Percentiles rank a stretch among this genome's conserved stretches.
These are phyloP conservation scores for Rhinichthys klamathensis DNA, from an alignment of 2,113 vertebrate species.

Conservation along the genomic window DNA sequence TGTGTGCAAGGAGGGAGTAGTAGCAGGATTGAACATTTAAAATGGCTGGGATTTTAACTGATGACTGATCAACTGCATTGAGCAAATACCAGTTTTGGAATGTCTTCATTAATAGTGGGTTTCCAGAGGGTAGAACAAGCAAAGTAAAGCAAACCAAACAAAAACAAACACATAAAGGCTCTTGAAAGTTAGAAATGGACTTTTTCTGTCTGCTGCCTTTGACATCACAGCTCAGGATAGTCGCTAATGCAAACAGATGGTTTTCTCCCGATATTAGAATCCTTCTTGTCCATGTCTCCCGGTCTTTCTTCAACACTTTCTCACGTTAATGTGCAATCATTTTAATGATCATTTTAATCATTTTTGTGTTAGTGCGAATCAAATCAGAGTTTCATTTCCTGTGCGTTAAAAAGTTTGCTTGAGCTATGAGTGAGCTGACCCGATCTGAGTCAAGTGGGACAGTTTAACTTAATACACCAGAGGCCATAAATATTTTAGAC, in stretches of 20 bases:
- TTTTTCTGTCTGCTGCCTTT: background rate
- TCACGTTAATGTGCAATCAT: slow-evolving; percentile 23
- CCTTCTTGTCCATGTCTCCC: background rate
- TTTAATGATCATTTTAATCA: slow-evolving; percentile 1
- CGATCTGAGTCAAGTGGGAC: background rate
- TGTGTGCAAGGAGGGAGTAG: background rate
- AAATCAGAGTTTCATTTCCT: slow-evolving; percentile 6
- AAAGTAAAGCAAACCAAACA: too few species aligned
- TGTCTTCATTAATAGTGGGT: background rate
- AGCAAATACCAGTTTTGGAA: background rate
- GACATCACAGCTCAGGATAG: background rate
- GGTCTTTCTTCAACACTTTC: background rate
- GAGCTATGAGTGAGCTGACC: slow-evolving; percentile 24
- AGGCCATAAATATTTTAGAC: slow-evolving; percentile 32
- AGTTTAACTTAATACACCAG: slow-evolving; percentile 35
- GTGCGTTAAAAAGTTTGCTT: background rate
- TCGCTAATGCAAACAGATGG: background rate
- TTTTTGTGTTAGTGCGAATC: background rate
- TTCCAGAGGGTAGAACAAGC: too few species aligned
- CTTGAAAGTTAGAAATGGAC: background rate
- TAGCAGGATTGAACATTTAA: slow-evolving; percentile 12
- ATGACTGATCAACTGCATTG: slow-evolving; percentile 50
- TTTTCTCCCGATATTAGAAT: background rate
- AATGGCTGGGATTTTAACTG: background rate
- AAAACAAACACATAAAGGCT: background rate